A percentile compares a stretch with the other conserved stretches of the same genome.
Evolutionary conservation across 2,113 vertebrate species (phyloP).

Genomic region (Columba janthina): DNA sequence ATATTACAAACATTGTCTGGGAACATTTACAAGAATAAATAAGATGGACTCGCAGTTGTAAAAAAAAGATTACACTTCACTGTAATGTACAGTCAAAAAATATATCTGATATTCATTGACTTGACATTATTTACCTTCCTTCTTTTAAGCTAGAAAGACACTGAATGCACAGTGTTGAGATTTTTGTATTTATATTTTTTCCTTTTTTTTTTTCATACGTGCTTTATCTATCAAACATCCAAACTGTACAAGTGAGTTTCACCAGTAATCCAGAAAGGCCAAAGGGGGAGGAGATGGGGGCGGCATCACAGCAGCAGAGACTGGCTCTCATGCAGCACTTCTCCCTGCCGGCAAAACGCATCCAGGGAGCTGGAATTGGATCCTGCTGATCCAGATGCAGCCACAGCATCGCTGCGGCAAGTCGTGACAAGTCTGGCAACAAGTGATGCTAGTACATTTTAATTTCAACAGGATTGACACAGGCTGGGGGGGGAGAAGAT

Average conservation of each 20-base stretch:
- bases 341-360: not conserved
- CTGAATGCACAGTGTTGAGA: constrained; percentile 80
- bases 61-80: constrained; percentile 85
- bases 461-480: not conserved
- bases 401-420: not conserved
- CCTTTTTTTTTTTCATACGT: constrained; percentile 68
- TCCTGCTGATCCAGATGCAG: not conserved
- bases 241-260: constrained; percentile 78
- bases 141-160: constrained; percentile 78
- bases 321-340: constrained; percentile 60
- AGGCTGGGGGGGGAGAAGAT: not conserved
- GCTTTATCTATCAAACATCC: constrained; percentile 82
- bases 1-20: constrained; percentile 85
- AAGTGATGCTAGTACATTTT: not conserved
- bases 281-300: not conserved
- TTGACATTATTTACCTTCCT: constrained; percentile 82
- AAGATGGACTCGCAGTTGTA: constrained; percentile 85
- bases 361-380: not conserved
- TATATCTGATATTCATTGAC: constrained; percentile 87
- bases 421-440: not conserved
- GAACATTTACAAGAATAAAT: constrained; percentile 89
- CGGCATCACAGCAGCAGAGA: constrained; percentile 24
- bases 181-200: constrained; percentile 73
- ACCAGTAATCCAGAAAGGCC: constrained; percentile 56
- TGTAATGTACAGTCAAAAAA: constrained; percentile 88